Conservation (phyloP, 2,888 invertebrate species). For the Neoaliturus tenellus region DNA sequence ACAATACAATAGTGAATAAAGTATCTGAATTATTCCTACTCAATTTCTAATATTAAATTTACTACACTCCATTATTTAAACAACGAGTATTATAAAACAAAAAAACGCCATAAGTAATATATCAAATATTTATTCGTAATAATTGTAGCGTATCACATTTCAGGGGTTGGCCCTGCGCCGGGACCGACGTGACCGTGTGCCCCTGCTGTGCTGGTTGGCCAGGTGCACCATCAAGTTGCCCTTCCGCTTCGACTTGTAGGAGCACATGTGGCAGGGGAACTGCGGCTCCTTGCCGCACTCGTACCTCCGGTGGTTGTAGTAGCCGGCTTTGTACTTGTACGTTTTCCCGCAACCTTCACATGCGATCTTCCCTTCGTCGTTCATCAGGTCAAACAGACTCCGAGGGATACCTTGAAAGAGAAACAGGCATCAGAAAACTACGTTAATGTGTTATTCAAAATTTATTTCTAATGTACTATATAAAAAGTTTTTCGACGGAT, state of each 20-base stretch:
- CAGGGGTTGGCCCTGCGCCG: too few species aligned
- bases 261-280: conserved; percentile 73
- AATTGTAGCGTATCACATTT: neutral
- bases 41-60: too few species aligned
- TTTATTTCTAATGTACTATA: too few species aligned
- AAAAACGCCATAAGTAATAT: too few species aligned
- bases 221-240: neutral
- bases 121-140: too few species aligned
- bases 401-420: conserved; percentile 44
- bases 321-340: neutral
- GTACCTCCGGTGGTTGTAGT: conserved; percentile 62
- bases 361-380: neutral
- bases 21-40: too few species aligned
- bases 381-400: neutral
- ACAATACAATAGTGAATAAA: too few species aligned
- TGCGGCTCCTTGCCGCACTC: conserved; percentile 72
- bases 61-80: too few species aligned
- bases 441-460: too few species aligned
- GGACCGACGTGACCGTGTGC: neutral
- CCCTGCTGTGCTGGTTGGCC: neutral
- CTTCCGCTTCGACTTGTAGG: conserved; percentile 65
- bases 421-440: neutral
- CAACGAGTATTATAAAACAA: too few species aligned
- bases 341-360: conserved; percentile 55
- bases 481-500: too few species aligned